Percentiles rank a stretch among this genome's conserved stretches.
These are phyloP conservation scores for Anneissia japonica DNA, from an alignment of 35 echinoderm and acorn worm genomes.

Conservation along the genomic window DNA sequence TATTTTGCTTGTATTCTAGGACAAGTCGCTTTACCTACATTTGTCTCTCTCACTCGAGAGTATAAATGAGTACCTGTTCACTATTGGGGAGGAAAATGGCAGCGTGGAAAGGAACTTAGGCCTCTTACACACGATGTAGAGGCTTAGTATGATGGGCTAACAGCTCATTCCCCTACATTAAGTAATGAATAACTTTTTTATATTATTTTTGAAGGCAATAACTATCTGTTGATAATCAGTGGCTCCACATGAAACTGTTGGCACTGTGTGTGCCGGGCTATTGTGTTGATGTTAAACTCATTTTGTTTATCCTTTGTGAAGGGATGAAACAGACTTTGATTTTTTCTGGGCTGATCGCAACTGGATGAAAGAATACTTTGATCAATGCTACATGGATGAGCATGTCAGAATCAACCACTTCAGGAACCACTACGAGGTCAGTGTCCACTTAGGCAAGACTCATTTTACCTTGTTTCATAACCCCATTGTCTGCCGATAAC, in stretches of 20 bases:
- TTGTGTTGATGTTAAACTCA: background rate
- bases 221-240: background rate
- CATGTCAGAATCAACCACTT: conserved; percentile 95
- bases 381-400: conserved; percentile 89
- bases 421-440: conserved; percentile 97
- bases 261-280: background rate
- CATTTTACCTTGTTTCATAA: too few species aligned
- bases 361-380: conserved; percentile 98
- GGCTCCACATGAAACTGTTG: too few species aligned
- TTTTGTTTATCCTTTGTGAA: conserved; percentile 17
- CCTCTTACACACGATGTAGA: too few species aligned
- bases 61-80: too few species aligned
- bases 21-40: too few species aligned
- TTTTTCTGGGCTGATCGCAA: conserved; percentile 91
- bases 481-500: too few species aligned
- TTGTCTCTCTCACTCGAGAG: too few species aligned
- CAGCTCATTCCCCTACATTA: too few species aligned
- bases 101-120: too few species aligned
- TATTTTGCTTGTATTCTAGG: too few species aligned
- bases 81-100: too few species aligned
- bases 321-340: conserved; percentile 92
- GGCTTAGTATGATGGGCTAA: too few species aligned
- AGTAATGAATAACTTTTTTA: background rate
- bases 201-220: background rate
- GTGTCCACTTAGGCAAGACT: background rate